phyloP scores from a whole-genome alignment of 2,888 invertebrate genomes.

The Lamproptera curius region DNA sequence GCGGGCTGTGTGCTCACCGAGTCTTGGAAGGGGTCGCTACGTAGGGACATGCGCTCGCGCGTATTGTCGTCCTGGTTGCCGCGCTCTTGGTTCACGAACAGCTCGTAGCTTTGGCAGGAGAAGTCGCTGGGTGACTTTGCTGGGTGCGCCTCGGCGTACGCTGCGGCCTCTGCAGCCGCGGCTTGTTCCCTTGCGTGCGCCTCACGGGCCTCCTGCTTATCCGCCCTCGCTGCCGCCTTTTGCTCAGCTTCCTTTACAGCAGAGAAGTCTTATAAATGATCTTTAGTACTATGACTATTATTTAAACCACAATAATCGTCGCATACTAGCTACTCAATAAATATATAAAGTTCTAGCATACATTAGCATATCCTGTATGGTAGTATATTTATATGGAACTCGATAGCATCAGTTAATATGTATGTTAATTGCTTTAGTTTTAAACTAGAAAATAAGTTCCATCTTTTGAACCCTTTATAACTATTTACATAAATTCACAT shows the following conservation, averaged over 20 bases:
- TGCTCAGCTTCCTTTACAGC: conserved; percentile 87
- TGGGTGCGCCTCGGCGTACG: conserved; percentile 79
- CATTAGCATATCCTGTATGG: no score
- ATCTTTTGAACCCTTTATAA: no score
- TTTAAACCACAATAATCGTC: no score
- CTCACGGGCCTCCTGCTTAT: conserved; percentile 79
- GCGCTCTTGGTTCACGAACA: conserved; percentile 93
- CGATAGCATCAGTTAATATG: no score
- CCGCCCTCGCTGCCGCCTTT: conserved; percentile 84
- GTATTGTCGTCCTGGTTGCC: conserved; percentile 93
- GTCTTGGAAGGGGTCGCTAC: conserved; percentile 90
- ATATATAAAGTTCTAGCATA: no score
- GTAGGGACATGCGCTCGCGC: conserved; percentile 94
- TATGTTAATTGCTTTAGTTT: no score
- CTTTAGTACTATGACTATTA: no score
- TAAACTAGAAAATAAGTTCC: no score
- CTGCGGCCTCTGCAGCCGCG: conserved; percentile 81
- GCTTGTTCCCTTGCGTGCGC: conserved; percentile 80
- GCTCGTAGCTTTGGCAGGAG: conserved; percentile 95
- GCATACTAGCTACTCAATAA: no score
- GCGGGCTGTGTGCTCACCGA: conserved; percentile 90
- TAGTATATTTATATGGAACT: no score
- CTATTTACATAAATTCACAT: no score
- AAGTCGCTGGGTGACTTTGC: conserved; percentile 95
- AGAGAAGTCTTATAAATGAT: no score